phyloP scores from a whole-genome alignment of 2,113 vertebrate species.

The Gymnobelideus leadbeateri region DNA sequence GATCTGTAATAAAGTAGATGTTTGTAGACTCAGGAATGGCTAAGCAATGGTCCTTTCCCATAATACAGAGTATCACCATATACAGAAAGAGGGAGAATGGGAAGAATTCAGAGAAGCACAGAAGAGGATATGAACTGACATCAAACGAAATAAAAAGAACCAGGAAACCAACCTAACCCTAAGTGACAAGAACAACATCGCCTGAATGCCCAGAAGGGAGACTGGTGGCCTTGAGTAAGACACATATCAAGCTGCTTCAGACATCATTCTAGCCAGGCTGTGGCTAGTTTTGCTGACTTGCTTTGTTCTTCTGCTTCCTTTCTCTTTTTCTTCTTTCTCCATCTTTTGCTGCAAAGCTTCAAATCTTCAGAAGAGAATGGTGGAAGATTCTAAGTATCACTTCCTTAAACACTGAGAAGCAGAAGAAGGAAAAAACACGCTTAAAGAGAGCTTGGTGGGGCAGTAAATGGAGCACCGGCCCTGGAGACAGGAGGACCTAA shows the following conservation, averaged over 20 bases:
- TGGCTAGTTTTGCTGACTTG: background rate
- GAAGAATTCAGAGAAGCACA: background rate
- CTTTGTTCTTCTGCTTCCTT: background rate
- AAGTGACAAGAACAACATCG: background rate
- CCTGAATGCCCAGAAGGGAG: background rate
- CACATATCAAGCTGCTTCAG: background rate
- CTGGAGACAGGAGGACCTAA: too few species aligned
- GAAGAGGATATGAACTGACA: background rate
- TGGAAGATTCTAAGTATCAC: background rate
- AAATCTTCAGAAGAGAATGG: background rate
- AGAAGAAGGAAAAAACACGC: background rate
- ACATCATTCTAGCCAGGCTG: too few species aligned
- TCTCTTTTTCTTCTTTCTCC: background rate
- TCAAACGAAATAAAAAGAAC: background rate
- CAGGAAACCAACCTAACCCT: background rate
- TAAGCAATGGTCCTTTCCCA: too few species aligned
- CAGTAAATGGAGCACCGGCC: too few species aligned
- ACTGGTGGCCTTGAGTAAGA: background rate
- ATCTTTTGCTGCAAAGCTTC: background rate
- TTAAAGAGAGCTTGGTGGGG: background rate
- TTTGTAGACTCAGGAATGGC: background rate
- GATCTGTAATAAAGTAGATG: background rate
- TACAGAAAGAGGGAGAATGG: background rate
- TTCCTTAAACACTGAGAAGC: background rate
- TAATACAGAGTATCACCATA: background rate